phyloP scores from a whole-genome alignment of 2,113 vertebrate genomes.

The Rhinoptilus africanus region DNA sequence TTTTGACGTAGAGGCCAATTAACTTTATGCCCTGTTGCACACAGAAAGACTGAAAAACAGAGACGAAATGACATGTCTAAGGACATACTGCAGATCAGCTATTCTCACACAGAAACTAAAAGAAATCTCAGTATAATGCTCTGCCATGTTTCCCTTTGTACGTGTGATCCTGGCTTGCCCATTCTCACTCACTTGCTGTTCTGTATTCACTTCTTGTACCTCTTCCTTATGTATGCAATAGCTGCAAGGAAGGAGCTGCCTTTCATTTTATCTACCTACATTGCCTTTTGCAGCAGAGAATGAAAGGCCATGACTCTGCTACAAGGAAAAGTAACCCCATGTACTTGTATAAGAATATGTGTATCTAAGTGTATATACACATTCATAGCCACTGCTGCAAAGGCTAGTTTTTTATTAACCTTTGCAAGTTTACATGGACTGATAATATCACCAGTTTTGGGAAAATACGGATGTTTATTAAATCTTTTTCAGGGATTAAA shows the following conservation, averaged over 20 bases:
- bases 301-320: not conserved
- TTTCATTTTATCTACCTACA: not conserved
- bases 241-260: not conserved
- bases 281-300: not conserved
- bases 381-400: not conserved
- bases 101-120: not conserved
- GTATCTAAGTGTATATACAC: not conserved
- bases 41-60: not conserved
- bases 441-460: not conserved
- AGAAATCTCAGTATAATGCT: not conserved
- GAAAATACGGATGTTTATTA: not conserved
- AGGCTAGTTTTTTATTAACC: not conserved
- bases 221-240: not conserved
- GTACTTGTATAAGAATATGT: not conserved
- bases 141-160: not conserved
- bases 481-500: not conserved
- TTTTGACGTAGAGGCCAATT: not conserved
- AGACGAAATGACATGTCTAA: not conserved
- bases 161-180: not conserved
- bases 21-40: not conserved
- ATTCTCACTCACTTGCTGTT: not conserved
- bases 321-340: not conserved
- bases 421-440: not conserved
- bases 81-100: not conserved
- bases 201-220: not conserved